Evolutionary conservation across 2,113 vertebrate species (phyloP).

Genomic region (Cygnus buccinator): DNA sequence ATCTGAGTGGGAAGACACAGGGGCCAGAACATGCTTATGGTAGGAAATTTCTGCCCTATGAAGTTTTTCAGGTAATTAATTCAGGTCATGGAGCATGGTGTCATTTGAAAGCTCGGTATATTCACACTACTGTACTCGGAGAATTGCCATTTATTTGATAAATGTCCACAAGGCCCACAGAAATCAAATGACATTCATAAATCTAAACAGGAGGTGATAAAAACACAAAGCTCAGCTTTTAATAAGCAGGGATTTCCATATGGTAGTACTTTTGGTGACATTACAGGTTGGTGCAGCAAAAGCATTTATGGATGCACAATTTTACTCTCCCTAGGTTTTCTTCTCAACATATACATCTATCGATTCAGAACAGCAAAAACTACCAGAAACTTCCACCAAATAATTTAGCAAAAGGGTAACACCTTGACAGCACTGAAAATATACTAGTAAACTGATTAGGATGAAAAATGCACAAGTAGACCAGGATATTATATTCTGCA

Average conservation of each 20-base stretch:
- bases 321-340: neutral
- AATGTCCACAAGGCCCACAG: neutral
- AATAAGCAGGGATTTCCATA: slow-evolving; percentile 21
- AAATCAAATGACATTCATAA: slow-evolving; percentile 31
- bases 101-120: neutral
- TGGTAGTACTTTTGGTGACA: neutral
- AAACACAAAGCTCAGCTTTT: slow-evolving; percentile 4
- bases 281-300: neutral
- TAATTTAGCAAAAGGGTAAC: neutral
- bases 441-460: neutral
- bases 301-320: neutral
- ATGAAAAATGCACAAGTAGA: neutral
- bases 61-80: slow-evolving; percentile 22
- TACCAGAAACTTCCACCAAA: neutral
- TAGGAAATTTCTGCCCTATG: neutral
- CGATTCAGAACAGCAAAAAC: neutral
- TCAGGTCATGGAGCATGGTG: neutral
- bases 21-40: neutral
- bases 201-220: slow-evolving; percentile 15
- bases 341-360: neutral
- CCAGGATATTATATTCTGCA: neutral
- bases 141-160: slow-evolving; percentile 39
- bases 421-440: neutral
- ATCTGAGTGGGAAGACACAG: neutral
- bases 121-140: neutral